phyloP scores from a whole-genome alignment of 2,113 vertebrate genomes.

The Tachysurus vachellii region DNA sequence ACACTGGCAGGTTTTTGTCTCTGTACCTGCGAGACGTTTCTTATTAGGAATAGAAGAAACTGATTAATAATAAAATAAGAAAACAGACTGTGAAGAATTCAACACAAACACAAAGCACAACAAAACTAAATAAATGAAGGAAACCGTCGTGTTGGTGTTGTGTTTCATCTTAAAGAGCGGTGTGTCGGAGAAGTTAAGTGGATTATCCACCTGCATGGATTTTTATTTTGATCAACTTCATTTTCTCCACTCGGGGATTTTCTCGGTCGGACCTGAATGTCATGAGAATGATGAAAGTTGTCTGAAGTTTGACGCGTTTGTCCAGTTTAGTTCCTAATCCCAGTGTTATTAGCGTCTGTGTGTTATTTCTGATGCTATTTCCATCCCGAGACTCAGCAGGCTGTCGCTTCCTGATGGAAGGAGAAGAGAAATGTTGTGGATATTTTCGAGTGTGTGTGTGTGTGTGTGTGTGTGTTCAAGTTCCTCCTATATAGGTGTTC shows the following conservation, averaged over 20 bases:
- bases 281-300: not conserved
- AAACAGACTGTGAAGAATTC: not conserved
- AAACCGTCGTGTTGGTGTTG: not conserved
- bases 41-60: too few species aligned
- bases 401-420: not conserved
- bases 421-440: not conserved
- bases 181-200: not conserved
- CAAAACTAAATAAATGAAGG: not conserved
- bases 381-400: not conserved
- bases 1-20: too few species aligned
- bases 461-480: not conserved
- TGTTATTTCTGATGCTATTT: not conserved
- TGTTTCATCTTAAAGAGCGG: not conserved
- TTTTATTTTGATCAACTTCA: not conserved
- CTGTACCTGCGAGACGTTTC: not conserved
- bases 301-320: not conserved
- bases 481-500: conserved; percentile 17
- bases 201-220: not conserved
- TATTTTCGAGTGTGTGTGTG: not conserved
- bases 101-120: not conserved
- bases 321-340: not conserved
- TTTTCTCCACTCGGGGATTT: not conserved
- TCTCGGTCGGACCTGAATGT: not conserved
- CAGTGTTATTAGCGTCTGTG: not conserved
- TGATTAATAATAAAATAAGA: not conserved